A percentile compares a stretch with the other conserved stretches of the same genome.
Conservation (phyloP, 37 sponge, comb jelly and placozoan species). For the Haliclona indistincta region DNA sequence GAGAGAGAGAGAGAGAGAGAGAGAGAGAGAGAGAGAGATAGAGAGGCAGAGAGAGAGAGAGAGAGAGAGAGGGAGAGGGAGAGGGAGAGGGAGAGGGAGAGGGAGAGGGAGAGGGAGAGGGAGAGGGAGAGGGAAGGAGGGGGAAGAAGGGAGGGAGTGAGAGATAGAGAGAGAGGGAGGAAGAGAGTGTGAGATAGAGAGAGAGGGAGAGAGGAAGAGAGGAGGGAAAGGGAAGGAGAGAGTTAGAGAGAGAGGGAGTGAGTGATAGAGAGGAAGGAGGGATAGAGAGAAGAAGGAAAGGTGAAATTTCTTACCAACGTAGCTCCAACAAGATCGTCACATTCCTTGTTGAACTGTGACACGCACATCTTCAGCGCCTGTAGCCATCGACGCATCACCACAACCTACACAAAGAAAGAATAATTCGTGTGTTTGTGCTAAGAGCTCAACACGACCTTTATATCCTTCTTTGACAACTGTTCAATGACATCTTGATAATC, state of each 20-base stretch:
- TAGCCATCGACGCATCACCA: conserved; percentile 53
- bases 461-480: conserved; percentile 22
- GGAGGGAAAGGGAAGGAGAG: neutral
- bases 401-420: conserved; percentile 6
- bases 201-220: neutral
- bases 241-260: neutral
- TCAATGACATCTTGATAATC: conserved; percentile 35
- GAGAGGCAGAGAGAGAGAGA: neutral
- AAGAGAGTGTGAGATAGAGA: neutral
- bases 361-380: conserved; percentile 56
- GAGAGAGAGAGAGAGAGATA: neutral
- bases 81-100: neutral
- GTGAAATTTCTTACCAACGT: conserved; percentile 39
- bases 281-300: conserved; percentile 16
- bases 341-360: conserved; percentile 37
- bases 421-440: neutral
- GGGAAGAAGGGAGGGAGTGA: neutral
- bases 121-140: neutral
- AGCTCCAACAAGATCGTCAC: conserved; percentile 50
- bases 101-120: neutral
- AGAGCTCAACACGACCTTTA: conserved; percentile 13
- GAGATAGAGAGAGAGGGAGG: conserved; percentile 22
- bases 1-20: neutral
- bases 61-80: neutral
- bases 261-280: neutral